Evolutionary conservation across 2,797 vertebrate genomes (phyloP).

Genomic region (Enteromius viviparus): DNA sequence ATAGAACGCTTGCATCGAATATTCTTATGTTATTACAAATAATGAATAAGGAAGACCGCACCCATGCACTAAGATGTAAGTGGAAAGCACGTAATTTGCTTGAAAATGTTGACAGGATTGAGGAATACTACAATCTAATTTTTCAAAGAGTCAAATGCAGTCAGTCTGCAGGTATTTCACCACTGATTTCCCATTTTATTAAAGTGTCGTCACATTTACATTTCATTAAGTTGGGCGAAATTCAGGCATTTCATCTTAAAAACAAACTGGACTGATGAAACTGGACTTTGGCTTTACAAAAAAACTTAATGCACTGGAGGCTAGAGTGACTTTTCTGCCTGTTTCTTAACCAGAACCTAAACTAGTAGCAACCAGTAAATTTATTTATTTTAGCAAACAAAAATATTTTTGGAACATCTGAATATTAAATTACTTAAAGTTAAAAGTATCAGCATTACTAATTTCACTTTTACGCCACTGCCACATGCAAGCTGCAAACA

Average conservation of each 20-base stretch:
- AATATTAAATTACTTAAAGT: background rate
- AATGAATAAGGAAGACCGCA: conserved; percentile 32
- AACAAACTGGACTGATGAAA: too few species aligned
- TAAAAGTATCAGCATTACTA: background rate
- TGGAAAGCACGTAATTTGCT: background rate
- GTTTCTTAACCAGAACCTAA: background rate
- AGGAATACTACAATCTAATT: background rate
- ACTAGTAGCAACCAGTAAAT: background rate
- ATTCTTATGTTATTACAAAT: conserved; percentile 33
- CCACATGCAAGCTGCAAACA: background rate
- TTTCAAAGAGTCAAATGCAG: background rate
- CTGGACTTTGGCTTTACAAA: too few species aligned
- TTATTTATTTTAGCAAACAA: background rate
- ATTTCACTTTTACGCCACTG: background rate
- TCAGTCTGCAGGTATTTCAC: background rate
- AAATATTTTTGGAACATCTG: background rate
- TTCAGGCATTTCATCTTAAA: background rate
- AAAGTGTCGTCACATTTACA: background rate
- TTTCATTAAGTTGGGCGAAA: background rate
- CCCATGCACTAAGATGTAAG: conserved; percentile 15
- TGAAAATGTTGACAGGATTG: conserved; percentile 1
- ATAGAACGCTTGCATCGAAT: conserved; percentile 4
- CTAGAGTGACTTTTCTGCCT: background rate
- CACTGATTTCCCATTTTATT: background rate
- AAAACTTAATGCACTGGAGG: background rate